Base-by-base conservation (phyloP, 2,888 invertebrate genomes). In the Morpho helenor region DNA sequence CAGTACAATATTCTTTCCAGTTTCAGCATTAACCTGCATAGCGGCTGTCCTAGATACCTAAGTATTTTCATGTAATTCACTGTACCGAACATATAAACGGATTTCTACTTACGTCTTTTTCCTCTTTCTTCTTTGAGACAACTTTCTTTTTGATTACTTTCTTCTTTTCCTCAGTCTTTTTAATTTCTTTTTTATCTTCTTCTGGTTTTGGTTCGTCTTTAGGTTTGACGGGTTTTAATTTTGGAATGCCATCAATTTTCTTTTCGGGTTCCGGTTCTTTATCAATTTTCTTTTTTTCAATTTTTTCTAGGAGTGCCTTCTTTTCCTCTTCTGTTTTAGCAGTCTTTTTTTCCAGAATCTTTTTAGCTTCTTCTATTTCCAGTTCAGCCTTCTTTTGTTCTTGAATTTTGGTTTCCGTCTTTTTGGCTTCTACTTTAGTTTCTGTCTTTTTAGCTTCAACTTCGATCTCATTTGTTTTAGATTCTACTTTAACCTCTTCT, bases 231-330 rank as follows among this genome's bases (percentile, higher is more conserved):
- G 92, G 79, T 72, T 91, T 93, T 31, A 93, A 84, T 84, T 92
- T 92, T 71, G 93, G 93, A 78, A 92, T 88, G 77, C 92, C 92
- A 82, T 92, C 93, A 73, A 92, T 88, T 79, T 93, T 92, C 58
- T 91, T 85, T 76, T 92, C 92, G 9, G 84, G 78, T 74, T 91
- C 87, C 63, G 84, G 80, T 74, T 85, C 84, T 44, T 76, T 92
- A 69, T 92, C 92, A 60, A 84, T 87, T 66, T 90, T 91, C 16
- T 87, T 75, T 74, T 87, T 85, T 68, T 92, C 92, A 16, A 91
- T 75, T 75, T 89, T 86, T 68, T 92, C 92, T 40, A 92, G 80
- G 66, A 89, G 84, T 58, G 86, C 79, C 60, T 86, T 90, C 76
- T 91, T 89, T 70, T 91, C 88, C 72, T 87, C 87, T 69, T 90